Conservation (phyloP, 1,140 invertebrate genomes). For the Condylostylus longicornis region DNA sequence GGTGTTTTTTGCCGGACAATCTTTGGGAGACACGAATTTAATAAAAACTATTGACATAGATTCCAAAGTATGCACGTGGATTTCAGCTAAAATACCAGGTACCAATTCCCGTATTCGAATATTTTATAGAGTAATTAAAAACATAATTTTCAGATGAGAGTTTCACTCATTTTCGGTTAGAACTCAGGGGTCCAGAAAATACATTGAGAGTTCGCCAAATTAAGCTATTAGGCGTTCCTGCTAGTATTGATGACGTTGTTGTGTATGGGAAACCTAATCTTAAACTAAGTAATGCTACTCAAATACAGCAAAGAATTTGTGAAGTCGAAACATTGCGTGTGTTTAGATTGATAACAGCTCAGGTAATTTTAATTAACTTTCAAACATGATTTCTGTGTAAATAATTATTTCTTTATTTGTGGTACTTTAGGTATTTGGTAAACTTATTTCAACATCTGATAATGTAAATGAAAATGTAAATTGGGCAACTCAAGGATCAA, state of each 20-base stretch:
- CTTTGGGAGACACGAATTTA: slow-evolving; percentile 63
- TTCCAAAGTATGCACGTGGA: slow-evolving; percentile 61
- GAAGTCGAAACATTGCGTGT: slow-evolving; percentile 86
- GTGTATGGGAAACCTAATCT: slow-evolving; percentile 18
- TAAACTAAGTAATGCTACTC: slow-evolving; percentile 25
- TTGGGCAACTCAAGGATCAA: background rate
- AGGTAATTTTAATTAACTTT: slow-evolving; percentile 43
- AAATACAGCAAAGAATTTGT: slow-evolving; percentile 72
- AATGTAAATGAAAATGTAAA: slow-evolving; percentile 33
- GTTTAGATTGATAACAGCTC: slow-evolving; percentile 83
- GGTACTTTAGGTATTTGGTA: slow-evolving; percentile 68
- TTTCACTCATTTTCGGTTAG: slow-evolving; percentile 46
- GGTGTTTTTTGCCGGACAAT: slow-evolving; percentile 63
- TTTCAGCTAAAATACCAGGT: slow-evolving; percentile 65
- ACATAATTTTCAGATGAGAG: slow-evolving; percentile 15
- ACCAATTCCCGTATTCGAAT: no score
- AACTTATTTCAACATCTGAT: slow-evolving; percentile 44
- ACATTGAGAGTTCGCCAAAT: slow-evolving; percentile 79
- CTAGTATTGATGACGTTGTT: slow-evolving; percentile 4
- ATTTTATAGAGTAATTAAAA: background rate
- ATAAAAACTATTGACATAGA: slow-evolving; percentile 72
- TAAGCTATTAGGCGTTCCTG: slow-evolving; percentile 25
- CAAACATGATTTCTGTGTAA: background rate
- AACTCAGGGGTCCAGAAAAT: slow-evolving; percentile 82
- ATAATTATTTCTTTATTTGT: background rate